Evolutionary conservation across 2,797 vertebrate species (phyloP), one percentile per base, ranked within the genome.

Genomic region (Novumbra hubbsi): DNA sequence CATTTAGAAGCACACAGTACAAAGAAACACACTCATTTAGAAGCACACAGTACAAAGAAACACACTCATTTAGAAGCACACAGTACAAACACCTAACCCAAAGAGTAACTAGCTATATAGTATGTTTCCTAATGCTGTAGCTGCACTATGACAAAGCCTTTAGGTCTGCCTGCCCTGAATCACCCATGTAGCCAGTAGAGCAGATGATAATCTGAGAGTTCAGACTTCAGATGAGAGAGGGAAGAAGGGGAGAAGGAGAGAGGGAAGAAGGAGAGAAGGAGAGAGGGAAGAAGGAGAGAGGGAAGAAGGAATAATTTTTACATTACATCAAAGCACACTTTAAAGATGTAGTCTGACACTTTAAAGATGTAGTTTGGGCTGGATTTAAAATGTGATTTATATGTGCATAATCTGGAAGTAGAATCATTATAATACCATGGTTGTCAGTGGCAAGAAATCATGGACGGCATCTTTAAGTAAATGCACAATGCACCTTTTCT

Each of bases 151-250:
- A 16, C 14, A 62, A 27, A 28, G 12, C 57, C 62, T 9, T 34
- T 21, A 70, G 62, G 62, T 21, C 28, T 38, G 66, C 16, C 28
- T 41, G 66, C 38, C 77, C 27, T 17, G 70, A 68, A 72, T 77
- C 78, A 72, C 75, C 72, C 78, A 79, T 34, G 1, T 73, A 49
- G 24, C 76, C 71, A 76, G 67, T 68, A 52, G 49, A 50, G 45
- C 15, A 30, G 75, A 76, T 77, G 55, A 64, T 73, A 78, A 68
- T 77, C 32, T 72, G 68, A 83, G 55, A 75, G 27, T 66, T 70
- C 48, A 49, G 48, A 76, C 64, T 71, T 38, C n/a, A n/a, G n/a
- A n/a, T n/a, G 52, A 1, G 11, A 30, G 0, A 57, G 66, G 21
- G 24, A 8, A 12, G 52, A 6, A 68, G 17, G 70, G 30, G 28